These are phyloP conservation scores for Diadegma fenestrale DNA, from an alignment of 2,888 invertebrate species.

Conservation along the genomic window DNA sequence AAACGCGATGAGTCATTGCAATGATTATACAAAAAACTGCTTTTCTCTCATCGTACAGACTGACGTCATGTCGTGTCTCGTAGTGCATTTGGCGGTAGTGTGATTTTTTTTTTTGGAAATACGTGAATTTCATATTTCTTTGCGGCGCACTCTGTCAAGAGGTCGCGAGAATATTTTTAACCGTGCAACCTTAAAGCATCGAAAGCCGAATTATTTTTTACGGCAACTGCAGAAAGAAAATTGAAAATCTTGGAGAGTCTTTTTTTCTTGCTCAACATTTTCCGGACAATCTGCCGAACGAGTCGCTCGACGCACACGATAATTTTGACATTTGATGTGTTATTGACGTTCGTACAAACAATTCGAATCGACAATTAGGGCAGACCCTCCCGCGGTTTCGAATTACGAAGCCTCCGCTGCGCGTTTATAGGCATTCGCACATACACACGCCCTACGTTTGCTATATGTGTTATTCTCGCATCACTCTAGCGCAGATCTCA, in stretches of 20 bases:
- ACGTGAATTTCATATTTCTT: neutral
- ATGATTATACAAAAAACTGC: neutral
- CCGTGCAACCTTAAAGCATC: neutral
- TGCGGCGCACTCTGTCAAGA: neutral
- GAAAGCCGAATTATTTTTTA: neutral
- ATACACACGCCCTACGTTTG: neutral
- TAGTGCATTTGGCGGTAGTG: neutral
- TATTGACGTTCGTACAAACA: constrained; percentile 18
- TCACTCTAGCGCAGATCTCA: constrained; percentile 51
- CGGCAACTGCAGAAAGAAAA: neutral
- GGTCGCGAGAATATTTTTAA: neutral
- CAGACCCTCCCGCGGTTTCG: constrained; percentile 42
- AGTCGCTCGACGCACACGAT: neutral
- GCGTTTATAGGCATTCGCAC: neutral
- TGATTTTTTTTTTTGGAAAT: neutral
- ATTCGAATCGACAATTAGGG: constrained; percentile 59
- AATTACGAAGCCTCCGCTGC: constrained; percentile 43
- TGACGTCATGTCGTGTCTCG: constrained; percentile 30
- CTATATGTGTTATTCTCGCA: constrained; percentile 35
- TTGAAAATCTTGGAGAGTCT: too few species aligned
- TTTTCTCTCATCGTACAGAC: neutral
- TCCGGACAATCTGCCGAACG: neutral
- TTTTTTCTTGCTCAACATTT: too few species aligned
- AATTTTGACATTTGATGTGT: constrained; percentile 11
- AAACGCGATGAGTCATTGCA: neutral